Percentiles rank a stretch among this genome's conserved stretches.
Conservation (phyloP, 2,888 invertebrate species). For the Caenorhabditis sp. region DNA sequence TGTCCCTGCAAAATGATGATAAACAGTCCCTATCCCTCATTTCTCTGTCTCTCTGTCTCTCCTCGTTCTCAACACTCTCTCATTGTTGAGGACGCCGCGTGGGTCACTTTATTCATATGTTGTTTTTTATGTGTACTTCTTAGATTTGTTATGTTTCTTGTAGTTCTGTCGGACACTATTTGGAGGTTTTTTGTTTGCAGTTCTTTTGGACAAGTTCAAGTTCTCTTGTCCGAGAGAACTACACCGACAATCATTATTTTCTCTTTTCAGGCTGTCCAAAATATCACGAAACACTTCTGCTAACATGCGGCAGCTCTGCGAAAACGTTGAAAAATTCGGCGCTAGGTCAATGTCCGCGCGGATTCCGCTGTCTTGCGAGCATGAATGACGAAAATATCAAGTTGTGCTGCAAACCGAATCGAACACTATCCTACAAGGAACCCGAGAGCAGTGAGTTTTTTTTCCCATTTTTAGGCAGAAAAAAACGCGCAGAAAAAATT, state of each 20-base stretch:
- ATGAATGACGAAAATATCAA: slow-evolving; percentile 30
- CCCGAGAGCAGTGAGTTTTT: slow-evolving; percentile 43
- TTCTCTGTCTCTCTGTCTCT: too few species aligned
- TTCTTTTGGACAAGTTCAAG: neutral
- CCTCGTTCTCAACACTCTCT: too few species aligned
- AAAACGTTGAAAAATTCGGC: slow-evolving; percentile 3
- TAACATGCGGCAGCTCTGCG: slow-evolving; percentile 28
- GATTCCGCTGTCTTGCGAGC: slow-evolving; percentile 42
- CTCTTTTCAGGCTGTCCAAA: slow-evolving; percentile 47
- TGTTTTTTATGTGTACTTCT: too few species aligned
- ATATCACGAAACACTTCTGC: slow-evolving; percentile 46
- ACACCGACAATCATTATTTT: neutral
- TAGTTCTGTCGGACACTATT: too few species aligned
- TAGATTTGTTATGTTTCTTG: too few species aligned
- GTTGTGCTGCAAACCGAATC: slow-evolving; percentile 49
- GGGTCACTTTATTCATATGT: too few species aligned
- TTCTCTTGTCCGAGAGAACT: neutral
- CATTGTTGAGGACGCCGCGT: too few species aligned
- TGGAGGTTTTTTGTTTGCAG: neutral
- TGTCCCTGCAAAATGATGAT: too few species aligned
- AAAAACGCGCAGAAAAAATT: neutral
- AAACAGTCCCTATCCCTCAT: too few species aligned
- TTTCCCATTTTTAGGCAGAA: neutral
- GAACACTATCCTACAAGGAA: slow-evolving; percentile 36
- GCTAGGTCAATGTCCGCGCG: slow-evolving; percentile 42